phyloP scores from a whole-genome alignment of 2,888 invertebrate genomes.

The Caenorhabditis virilis region DNA sequence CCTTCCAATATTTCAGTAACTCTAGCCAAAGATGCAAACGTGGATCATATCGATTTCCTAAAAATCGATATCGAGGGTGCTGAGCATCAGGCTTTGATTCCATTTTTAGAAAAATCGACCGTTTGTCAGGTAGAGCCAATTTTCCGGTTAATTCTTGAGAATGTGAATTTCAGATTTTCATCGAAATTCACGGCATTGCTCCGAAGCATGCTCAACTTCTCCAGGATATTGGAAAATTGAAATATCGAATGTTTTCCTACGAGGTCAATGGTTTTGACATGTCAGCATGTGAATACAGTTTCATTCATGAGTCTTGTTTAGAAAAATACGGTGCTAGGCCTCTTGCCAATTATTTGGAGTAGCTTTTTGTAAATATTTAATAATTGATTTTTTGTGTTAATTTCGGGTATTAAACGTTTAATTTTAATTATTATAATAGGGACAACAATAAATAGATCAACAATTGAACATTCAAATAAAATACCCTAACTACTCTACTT shows the following conservation, averaged over 20 bases:
- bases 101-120: slow-evolving; percentile 18
- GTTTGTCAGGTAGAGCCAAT: slow-evolving; percentile 45
- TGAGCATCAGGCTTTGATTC: slow-evolving; percentile 21
- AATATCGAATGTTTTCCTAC: slow-evolving; percentile 39
- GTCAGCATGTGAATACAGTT: slow-evolving; percentile 44
- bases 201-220: slow-evolving; percentile 22
- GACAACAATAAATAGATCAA: too few species aligned
- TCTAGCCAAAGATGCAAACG: not conserved
- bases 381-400: slow-evolving; percentile 2
- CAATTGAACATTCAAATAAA: too few species aligned
- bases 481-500: too few species aligned
- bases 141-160: too few species aligned
- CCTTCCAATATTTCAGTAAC: not conserved
- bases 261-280: slow-evolving; percentile 43
- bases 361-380: slow-evolving; percentile 5
- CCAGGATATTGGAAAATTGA: slow-evolving; percentile 19
- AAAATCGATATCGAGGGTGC: slow-evolving; percentile 38
- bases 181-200: slow-evolving; percentile 41
- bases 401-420: not conserved
- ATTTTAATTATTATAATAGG: too few species aligned
- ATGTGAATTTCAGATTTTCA: slow-evolving; percentile 24
- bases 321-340: slow-evolving; percentile 23
- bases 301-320: slow-evolving; percentile 35
- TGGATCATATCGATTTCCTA: slow-evolving; percentile 15
- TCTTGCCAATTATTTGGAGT: slow-evolving; percentile 27